phyloP scores from a whole-genome alignment of 2,797 vertebrate genomes.

The Falco cherrug region DNA sequence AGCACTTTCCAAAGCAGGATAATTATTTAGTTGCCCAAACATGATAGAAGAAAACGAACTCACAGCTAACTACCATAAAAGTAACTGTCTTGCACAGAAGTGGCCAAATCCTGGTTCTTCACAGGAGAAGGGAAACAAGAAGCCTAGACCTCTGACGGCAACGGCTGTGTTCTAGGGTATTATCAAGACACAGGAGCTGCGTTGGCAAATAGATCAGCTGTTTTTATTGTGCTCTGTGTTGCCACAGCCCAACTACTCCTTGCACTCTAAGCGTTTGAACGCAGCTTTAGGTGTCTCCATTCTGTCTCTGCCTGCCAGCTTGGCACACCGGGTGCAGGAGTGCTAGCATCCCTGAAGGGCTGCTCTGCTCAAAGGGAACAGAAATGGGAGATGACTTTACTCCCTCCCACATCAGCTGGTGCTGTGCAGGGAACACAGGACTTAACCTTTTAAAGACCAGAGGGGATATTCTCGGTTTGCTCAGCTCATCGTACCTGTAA shows the following conservation, averaged over 20 bases:
- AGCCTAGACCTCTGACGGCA: not conserved
- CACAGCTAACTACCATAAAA: slow-evolving; percentile 7
- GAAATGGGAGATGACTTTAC: not conserved
- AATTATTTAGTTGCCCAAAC: slow-evolving; percentile 68
- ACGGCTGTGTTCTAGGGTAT: not conserved
- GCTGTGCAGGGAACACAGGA: not conserved
- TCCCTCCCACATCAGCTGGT: not conserved
- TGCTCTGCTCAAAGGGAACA: not conserved
- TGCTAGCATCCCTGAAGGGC: not conserved
- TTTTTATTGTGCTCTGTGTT: not conserved
- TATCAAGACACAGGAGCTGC: not conserved
- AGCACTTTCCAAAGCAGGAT: slow-evolving; percentile 46
- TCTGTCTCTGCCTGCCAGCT: not conserved
- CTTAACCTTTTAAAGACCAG: not conserved
- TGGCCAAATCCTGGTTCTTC: not conserved
- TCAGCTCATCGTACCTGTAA: not conserved
- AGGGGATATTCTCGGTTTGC: not conserved
- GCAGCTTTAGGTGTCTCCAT: not conserved
- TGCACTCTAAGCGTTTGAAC: not conserved
- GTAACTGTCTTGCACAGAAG: not conserved
- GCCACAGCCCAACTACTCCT: not conserved
- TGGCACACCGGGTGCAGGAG: not conserved
- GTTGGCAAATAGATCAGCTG: not conserved
- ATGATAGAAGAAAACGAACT: slow-evolving; percentile 29
- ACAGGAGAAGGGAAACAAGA: not conserved